Evolutionary conservation across 2,797 vertebrate genomes (phyloP), one percentile per base, ranked within the genome.

Genomic region (Poeciliopsis presidionis): DNA sequence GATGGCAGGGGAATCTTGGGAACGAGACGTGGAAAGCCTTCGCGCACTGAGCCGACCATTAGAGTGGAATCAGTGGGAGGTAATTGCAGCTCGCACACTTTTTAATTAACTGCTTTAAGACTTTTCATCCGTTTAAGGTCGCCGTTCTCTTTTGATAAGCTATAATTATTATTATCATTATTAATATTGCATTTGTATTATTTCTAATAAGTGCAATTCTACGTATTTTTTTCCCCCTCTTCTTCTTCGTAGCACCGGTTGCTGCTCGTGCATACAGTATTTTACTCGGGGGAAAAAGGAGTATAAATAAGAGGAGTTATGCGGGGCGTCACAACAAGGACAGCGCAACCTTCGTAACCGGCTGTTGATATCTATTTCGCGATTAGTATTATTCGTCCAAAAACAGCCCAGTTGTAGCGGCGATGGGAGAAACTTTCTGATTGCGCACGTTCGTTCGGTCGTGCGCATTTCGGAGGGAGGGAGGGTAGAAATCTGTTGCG

Each of bases 291-390:
- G 22, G n/a, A n/a, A 57, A 36, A 51, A 67, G 70, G 77, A 71
- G 69, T 55, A 46, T 70, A 63, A 84, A 77, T 43, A 73, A 30
- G 71, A 55, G 39, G 47, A 73, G 89, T 83, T 72, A 59, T 85
- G 69, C 72, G 43, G 81, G 85, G 59, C 72, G 73, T 65, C 59
- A 46, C 88, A 86, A 86, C 79, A 78, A 61, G 70, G 72, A 83
- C 70, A 41, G 53, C 22, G 43, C 46, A 88, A 93, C 86, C 90
- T 91, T 82, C 82, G 76, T 14, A 81, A 76, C 77, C 87, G 86
- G 82, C 87, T 91, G 89, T 86, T 91, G 89, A 90, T 86, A 86
- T 82, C 46, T 67, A 72, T 11, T 59, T n/a, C 3, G 20, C 1
- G 0, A 2, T 14, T 59, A 9, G 28, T 57, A 28, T 28, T 13